phyloP scores from a whole-genome alignment of 2,797 vertebrate genomes.

The Onychomys leucogaster region DNA sequence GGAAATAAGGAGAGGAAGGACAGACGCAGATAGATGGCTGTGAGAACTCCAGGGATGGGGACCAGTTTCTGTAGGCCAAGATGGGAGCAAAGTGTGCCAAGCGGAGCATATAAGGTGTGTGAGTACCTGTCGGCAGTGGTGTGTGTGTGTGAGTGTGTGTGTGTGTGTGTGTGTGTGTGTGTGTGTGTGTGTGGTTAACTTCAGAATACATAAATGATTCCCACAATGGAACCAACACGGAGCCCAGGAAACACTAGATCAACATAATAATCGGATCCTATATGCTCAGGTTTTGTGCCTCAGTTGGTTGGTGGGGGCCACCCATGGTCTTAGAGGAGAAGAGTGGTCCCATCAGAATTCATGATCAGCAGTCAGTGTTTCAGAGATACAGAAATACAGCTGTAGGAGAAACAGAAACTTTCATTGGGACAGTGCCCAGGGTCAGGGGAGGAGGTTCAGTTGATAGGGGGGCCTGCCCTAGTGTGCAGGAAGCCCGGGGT shows the following conservation, averaged over 20 bases:
- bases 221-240: background rate
- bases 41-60: background rate
- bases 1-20: background rate
- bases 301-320: background rate
- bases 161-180: background rate
- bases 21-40: background rate
- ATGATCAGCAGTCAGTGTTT: no score
- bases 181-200: no score
- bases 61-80: no score
- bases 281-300: background rate
- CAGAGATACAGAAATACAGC: rapidly evolving
- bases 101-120: background rate
- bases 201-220: background rate
- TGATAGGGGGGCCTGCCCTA: background rate
- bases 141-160: background rate
- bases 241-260: background rate
- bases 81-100: rapidly evolving
- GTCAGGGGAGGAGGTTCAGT: background rate
- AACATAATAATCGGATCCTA: background rate
- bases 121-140: rapidly evolving
- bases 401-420: background rate
- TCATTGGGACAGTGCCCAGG: background rate
- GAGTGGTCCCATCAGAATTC: background rate
- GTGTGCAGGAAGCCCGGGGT: background rate
- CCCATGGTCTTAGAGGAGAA: background rate